A percentile compares a stretch with the other conserved stretches of the same genome.
Evolutionary conservation across 2,888 invertebrate genomes (phyloP).

Genomic region (Ethmia dodecea): DNA sequence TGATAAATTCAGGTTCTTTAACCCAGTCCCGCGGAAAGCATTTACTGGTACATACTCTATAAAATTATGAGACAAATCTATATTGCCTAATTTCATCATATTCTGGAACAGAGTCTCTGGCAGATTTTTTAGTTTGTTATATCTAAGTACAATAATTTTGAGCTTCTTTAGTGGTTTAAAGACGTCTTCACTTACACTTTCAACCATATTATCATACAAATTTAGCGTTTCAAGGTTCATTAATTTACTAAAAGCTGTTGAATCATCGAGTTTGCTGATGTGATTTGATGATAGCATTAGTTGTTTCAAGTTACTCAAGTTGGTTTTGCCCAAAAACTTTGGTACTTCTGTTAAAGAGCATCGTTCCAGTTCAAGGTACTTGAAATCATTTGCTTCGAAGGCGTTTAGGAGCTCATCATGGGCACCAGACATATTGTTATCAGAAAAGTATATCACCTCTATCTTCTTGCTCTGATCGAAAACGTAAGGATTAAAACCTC

Average conservation of each 20-base stretch:
- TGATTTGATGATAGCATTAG: constrained; percentile 45
- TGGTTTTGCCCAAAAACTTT: constrained; percentile 33
- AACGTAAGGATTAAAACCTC: constrained; percentile 29
- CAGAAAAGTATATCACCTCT: constrained; percentile 38
- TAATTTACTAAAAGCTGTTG: constrained; percentile 32
- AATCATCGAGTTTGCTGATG: constrained; percentile 33
- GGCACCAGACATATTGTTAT: constrained; percentile 40
- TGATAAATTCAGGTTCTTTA: constrained; percentile 51
- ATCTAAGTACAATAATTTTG: constrained; percentile 38
- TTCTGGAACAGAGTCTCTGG: constrained; percentile 44
- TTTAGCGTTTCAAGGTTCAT: constrained; percentile 44
- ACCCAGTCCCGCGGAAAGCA: constrained; percentile 41
- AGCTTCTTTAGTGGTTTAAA: constrained; percentile 43
- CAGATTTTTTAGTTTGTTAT: constrained; percentile 41
- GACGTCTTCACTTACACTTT: constrained; percentile 36
- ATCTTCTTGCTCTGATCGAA: constrained; percentile 28
- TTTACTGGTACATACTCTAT: constrained; percentile 44
- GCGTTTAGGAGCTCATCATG: constrained; percentile 33
- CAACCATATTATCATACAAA: constrained; percentile 44
- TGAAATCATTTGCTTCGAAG: constrained; percentile 20
- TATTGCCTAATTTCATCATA: constrained; percentile 34
- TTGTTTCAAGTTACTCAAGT: constrained; percentile 44
- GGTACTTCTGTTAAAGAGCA: constrained; percentile 47
- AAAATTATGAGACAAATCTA: constrained; percentile 50
- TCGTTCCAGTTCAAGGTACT: constrained; percentile 37